A percentile compares a stretch with the other conserved stretches of the same genome.
Evolutionary conservation across 2,888 invertebrate genomes (phyloP).

Genomic region (Pseudanteris insignis): DNA sequence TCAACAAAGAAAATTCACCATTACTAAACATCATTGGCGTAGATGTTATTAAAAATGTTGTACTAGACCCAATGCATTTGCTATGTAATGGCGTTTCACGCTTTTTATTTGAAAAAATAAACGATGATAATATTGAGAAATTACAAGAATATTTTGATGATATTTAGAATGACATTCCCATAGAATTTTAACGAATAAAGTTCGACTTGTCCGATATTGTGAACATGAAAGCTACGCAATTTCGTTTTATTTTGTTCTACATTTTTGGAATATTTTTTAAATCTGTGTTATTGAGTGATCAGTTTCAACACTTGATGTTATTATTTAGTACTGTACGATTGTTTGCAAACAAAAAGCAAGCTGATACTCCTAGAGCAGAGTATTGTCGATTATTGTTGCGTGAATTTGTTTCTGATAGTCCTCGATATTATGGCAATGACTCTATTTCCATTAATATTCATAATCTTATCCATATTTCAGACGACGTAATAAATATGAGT

Average conservation of each 20-base stretch:
- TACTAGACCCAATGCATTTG: slow-evolving; percentile 28
- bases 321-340: slow-evolving; percentile 1
- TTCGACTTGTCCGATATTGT: neutral
- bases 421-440: slow-evolving; percentile 1
- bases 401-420: neutral
- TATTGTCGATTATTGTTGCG: slow-evolving; percentile 1
- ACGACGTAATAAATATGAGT: slow-evolving; percentile 11
- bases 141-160: slow-evolving; percentile 2
- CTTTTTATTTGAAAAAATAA: neutral
- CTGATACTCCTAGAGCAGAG: neutral
- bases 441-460: slow-evolving; percentile 1
- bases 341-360: slow-evolving; percentile 2
- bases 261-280: slow-evolving; percentile 1
- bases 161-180: neutral
- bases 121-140: neutral
- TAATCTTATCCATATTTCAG: slow-evolving; percentile 3
- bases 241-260: slow-evolving; percentile 2
- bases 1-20: slow-evolving; percentile 8
- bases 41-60: slow-evolving; percentile 4
- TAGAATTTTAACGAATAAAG: neutral
- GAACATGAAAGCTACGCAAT: neutral
- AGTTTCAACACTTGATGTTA: slow-evolving; percentile 1
- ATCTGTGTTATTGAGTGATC: neutral
- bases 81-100: slow-evolving; percentile 9
- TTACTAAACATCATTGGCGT: slow-evolving; percentile 3